Percentiles rank a stretch among this genome's conserved stretches.
These are phyloP conservation scores for Cololabis saira DNA, from an alignment of 2,113 vertebrate species.

Conservation along the genomic window DNA sequence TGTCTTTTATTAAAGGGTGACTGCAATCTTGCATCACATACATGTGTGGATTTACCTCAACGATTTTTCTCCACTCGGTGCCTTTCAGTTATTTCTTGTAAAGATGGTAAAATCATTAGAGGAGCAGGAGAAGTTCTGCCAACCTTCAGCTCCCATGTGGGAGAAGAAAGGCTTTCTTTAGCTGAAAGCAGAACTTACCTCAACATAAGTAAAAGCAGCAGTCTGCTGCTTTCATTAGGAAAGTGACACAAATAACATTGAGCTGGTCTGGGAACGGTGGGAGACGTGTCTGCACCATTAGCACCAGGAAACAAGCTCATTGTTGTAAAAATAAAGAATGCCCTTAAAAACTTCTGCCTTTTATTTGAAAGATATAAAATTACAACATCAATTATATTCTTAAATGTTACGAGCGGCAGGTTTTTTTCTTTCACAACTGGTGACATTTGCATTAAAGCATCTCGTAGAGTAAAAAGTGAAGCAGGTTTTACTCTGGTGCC, in stretches of 20 bases:
- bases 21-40: conserved; percentile 46
- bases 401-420: conserved; percentile 16
- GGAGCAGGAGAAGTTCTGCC: conserved; percentile 87
- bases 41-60: conserved; percentile 54
- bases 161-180: conserved; percentile 89
- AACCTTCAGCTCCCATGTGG: conserved; percentile 87
- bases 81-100: conserved; percentile 46
- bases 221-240: conserved; percentile 80
- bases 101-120: conserved; percentile 79
- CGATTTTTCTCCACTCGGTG: conserved; percentile 57
- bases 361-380: conserved; percentile 16
- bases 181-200: conserved; percentile 64
- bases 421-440: conserved; percentile 3
- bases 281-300: conserved; percentile 53
- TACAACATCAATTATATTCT: conserved; percentile 4
- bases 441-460: background rate
- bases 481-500: conserved; percentile 36
- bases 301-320: conserved; percentile 51
- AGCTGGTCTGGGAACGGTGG: conserved; percentile 44
- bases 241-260: conserved; percentile 69
- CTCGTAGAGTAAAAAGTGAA: too few relatives aligned
- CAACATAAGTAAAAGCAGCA: conserved; percentile 48
- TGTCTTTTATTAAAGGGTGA: conserved; percentile 21
- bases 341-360: conserved; percentile 27
- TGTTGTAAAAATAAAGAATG: conserved; percentile 57